Conservation (phyloP, 2,888 invertebrate species). For the Physocephala rufipes region DNA sequence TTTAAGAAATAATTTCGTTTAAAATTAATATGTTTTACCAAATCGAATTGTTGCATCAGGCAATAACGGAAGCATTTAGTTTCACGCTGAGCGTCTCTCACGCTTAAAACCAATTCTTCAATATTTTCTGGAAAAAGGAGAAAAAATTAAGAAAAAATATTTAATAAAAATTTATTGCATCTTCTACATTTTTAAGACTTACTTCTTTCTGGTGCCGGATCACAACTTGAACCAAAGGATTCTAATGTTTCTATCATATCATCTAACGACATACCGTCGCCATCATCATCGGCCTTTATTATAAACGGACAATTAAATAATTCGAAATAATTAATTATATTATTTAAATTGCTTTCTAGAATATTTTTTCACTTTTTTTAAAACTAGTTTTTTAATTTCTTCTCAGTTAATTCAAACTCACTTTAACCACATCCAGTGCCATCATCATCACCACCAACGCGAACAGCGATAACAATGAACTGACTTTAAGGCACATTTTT, state of each 20-base stretch:
- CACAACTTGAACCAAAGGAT: constrained; percentile 49
- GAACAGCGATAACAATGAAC: constrained; percentile 7
- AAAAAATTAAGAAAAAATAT: neutral
- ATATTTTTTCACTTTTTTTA: too few species aligned
- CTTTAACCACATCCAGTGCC: neutral
- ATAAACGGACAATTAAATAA: neutral
- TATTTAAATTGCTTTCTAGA: too few species aligned
- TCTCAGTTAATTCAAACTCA: neutral
- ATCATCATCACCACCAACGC: neutral
- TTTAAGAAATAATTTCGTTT: constrained; percentile 11
- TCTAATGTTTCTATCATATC: constrained; percentile 50
- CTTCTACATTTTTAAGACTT: constrained; percentile 15
- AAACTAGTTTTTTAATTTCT: neutral
- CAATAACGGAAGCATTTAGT: constrained; percentile 62
- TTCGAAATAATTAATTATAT: too few species aligned
- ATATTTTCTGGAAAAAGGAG: constrained; percentile 46
- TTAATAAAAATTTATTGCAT: neutral
- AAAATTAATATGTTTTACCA: constrained; percentile 48
- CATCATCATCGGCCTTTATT: constrained; percentile 44
- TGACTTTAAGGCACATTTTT: constrained; percentile 7
- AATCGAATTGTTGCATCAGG: constrained; percentile 55
- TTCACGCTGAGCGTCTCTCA: constrained; percentile 47
- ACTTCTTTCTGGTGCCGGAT: constrained; percentile 48
- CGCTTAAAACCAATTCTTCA: constrained; percentile 52
- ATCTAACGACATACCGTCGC: constrained; percentile 44